Evolutionary conservation across 2,113 vertebrate species (phyloP).

Genomic region (Leiothrix lutea): DNA sequence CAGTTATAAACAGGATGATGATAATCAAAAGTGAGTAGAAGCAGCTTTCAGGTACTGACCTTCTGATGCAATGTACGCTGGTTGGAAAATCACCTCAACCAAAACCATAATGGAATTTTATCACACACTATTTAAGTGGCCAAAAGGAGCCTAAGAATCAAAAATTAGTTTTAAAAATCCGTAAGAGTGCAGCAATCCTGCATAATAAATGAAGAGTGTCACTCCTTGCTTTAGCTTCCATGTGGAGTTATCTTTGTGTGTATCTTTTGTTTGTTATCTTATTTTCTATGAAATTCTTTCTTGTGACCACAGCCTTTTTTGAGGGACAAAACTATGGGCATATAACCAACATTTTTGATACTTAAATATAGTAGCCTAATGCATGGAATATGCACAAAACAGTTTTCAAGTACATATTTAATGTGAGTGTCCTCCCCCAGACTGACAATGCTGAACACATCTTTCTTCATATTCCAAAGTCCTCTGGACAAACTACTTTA

Average conservation of each 20-base stretch:
- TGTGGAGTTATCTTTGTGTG: not conserved
- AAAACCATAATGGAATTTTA: not conserved
- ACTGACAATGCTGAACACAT: not conserved
- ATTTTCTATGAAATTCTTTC: not conserved
- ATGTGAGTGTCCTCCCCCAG: not conserved
- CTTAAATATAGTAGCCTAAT: not conserved
- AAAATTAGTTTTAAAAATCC: not conserved
- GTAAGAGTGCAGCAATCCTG: not conserved
- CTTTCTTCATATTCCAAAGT: not conserved
- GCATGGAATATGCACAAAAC: not conserved
- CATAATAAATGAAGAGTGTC: not conserved
- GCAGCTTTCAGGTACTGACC: not conserved
- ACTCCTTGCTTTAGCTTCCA: not conserved
- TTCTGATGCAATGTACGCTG: not conserved
- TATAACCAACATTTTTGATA: not conserved
- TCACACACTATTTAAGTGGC: not conserved
- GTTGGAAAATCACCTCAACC: not conserved
- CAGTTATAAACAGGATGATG: not conserved
- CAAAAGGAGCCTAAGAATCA: not conserved
- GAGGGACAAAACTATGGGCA: not conserved
- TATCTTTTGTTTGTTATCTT: no score
- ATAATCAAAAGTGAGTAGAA: not conserved
- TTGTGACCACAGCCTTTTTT: not conserved
- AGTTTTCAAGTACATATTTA: not conserved
- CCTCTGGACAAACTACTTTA: not conserved